phyloP scores from a whole-genome alignment of 2,113 vertebrate genomes.

The Pseudorectes ferrugineus region DNA sequence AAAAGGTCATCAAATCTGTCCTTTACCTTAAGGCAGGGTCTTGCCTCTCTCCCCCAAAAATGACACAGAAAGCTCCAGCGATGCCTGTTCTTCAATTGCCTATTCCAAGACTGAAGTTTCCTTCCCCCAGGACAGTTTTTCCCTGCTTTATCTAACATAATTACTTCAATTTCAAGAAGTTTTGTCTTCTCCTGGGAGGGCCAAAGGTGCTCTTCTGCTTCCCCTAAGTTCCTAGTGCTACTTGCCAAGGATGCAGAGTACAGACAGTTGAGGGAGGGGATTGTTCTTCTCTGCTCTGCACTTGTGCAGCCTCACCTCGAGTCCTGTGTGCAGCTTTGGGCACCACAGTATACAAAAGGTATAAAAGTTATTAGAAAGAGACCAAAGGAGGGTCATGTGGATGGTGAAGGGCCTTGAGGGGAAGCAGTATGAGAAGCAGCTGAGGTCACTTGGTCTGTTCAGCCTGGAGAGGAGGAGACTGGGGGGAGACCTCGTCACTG shows the following conservation, averaged over 20 bases:
- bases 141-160: neutral
- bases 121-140: neutral
- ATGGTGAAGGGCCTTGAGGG: neutral
- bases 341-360: neutral
- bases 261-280: neutral
- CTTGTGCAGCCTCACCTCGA: neutral
- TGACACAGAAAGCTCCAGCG: neutral
- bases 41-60: neutral
- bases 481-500: neutral
- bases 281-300: neutral
- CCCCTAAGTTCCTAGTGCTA: neutral
- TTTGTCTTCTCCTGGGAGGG: neutral
- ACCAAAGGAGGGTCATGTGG: neutral
- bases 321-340: neutral
- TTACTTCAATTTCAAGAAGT: neutral
- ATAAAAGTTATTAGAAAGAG: neutral
- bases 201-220: neutral
- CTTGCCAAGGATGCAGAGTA: neutral
- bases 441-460: neutral
- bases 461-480: neutral
- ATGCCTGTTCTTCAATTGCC: neutral
- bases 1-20: neutral
- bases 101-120: neutral
- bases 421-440: neutral
- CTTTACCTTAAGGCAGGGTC: neutral